Base-by-base conservation (phyloP, 2,888 invertebrate genomes). In the Tenthredo distinguenda region DNA sequence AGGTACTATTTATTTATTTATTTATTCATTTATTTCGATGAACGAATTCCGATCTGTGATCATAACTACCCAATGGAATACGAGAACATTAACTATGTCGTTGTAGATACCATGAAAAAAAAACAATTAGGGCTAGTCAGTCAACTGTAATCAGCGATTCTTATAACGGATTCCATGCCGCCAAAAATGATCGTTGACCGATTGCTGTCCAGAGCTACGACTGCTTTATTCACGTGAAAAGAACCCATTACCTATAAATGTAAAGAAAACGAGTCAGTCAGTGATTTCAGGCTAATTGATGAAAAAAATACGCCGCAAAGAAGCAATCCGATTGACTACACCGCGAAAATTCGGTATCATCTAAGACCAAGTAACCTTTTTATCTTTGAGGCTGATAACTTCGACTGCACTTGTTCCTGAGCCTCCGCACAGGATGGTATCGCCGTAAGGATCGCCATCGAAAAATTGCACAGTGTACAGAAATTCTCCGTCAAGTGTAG, bases 401-500 rank as follows among this genome's bases (percentile, higher is more conserved):
- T 94, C 93, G 40, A 94, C 89, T n/a, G 88, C 87, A 4, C 91
- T 91, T 3, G 90, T 91, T 15, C 93, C 93, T 65, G 92, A 93
- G 37, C 93, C 93, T 9, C 93, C 93, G 5, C 88, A 88, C 9
- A 93, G 43, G 18, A 93, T 90, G 31, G 88, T 90, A 15, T 92
- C 91, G 0, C 90, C 90, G 37, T 90, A 89, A 9, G 90, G 89
- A 87, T 93, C 92, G 0, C 92, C 92, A 55, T 92, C 90, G 82
- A 93, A 95, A 90, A 94, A 96, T 47, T 94, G 94, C 81, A 94
- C 95, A 1, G 95, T 94, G 87, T 95, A 95, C 6, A 95, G 93
- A 88, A 95, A 96, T 88, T 96, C 95, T 0, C 95, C 95, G 58
- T 95, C 95, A 0, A 95, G 93, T 71, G 94, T 94, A 0, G 93